These are phyloP conservation scores for Spatulosminthurus flaviceps DNA, from an alignment of 2,888 invertebrate genomes.

Conservation along the genomic window DNA sequence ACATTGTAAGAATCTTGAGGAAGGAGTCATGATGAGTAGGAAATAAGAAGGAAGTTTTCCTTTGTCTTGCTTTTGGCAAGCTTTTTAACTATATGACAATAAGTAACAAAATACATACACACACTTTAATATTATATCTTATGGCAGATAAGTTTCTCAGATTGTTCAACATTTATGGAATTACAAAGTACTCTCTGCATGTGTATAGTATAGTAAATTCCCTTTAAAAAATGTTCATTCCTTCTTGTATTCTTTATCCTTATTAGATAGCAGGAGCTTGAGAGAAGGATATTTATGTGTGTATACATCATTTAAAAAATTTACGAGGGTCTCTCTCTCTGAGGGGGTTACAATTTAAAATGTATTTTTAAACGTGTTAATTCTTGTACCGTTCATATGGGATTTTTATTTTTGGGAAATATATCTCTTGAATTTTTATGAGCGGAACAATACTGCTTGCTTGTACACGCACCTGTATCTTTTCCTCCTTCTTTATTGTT, in stretches of 20 bases:
- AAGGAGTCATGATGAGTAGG: constrained; percentile 14
- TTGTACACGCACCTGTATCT: background rate
- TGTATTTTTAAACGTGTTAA: too few relatives aligned
- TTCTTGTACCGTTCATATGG: too few relatives aligned
- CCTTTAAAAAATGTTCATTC: too few relatives aligned
- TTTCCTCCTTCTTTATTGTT: constrained; percentile 1
- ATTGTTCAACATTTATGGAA: constrained; percentile 3
- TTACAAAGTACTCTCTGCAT: background rate
- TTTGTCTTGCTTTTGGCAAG: constrained; percentile 14
- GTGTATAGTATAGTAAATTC: too few relatives aligned
- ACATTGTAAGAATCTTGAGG: background rate
- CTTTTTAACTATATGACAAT: constrained; percentile 2
- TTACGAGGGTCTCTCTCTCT: too few relatives aligned
- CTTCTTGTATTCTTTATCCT: too few relatives aligned
- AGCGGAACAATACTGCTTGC: constrained; percentile 8
- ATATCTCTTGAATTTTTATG: background rate
- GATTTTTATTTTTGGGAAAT: too few relatives aligned
- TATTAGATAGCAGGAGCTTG: too few relatives aligned
- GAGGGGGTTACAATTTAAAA: too few relatives aligned
- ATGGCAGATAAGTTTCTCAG: constrained; percentile 2
- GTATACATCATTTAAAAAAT: too few relatives aligned
- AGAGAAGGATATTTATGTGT: too few relatives aligned
- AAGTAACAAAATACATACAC: too few relatives aligned
- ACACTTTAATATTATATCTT: background rate
- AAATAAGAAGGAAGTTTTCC: constrained; percentile 11